Evolutionary conservation across 2,888 invertebrate species (phyloP), one percentile per base, ranked within the genome.

Genomic region (Nemotelus pantherinus): DNA sequence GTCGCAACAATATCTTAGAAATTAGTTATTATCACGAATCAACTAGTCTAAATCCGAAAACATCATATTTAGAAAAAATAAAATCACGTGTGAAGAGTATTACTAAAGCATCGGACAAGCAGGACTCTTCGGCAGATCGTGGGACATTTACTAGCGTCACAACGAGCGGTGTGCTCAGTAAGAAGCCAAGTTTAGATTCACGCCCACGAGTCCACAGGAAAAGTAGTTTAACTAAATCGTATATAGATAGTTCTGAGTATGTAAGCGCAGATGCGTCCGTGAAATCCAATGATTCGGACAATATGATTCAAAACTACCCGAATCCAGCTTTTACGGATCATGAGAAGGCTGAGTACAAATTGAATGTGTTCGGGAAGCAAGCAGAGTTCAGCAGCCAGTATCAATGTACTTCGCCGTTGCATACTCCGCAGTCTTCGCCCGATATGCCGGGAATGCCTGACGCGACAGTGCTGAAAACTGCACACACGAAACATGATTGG

Each of bases 111-210:
- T 89, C 89, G 0, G 90, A 90, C 81, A 87, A 90, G 0, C 90
- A 91, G 83, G 84, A 85, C 43, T 85, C 84, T 79, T 82, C 85
- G 6, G 71, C 77, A 3, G 88, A 89, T 65, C 82, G 85, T 1
- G 93, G 93, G 7, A 91, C 89, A 80, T 91, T 93, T 77, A 93
- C 93, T 10, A 93, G 93, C 0, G 92, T 93, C 0, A 93, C 93
- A 2, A 92, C 93, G 0, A 93, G 93, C 68, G 93, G 93, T 0
- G 91, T 92, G 6, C 86, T 93, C 80, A 91, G 90, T 80, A 89
- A 90, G 3, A 89, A 90, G 80, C 86, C 85, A n/a, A 86, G 82
- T 79, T 43, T 89, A 84, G 85, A 87, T 77, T 82, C 85, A 0
- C 83, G 86, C 77, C 86, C 86, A 2, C 84, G 85, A 80, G 77